phyloP scores from a whole-genome alignment of 2,113 vertebrate species.

The Gallinago jamesoni region DNA sequence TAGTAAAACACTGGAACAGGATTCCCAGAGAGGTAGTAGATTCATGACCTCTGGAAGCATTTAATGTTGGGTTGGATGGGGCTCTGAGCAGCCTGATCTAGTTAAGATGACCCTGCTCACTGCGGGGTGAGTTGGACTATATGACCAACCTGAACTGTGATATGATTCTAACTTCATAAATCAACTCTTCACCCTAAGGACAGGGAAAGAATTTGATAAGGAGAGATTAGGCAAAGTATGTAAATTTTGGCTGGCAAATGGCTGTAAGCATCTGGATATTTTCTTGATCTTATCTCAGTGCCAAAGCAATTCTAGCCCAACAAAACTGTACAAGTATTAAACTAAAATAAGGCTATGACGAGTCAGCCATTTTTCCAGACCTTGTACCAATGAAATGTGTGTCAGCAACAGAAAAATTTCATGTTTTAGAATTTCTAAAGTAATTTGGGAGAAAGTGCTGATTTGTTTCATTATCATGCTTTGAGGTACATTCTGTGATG shows the following conservation, averaged over 20 bases:
- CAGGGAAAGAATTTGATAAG: neutral
- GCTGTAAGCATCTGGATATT: neutral
- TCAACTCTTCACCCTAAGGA: neutral
- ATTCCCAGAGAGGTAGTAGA: neutral
- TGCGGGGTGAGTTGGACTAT: neutral
- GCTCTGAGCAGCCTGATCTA: neutral
- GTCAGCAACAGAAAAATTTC: neutral
- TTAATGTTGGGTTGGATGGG: fast-evolving
- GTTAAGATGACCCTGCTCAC: neutral
- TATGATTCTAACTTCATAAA: neutral
- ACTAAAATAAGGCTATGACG: neutral
- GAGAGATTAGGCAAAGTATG: neutral
- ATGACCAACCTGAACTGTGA: neutral
- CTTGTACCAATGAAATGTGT: neutral
- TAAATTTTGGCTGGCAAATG: neutral
- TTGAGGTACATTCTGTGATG: neutral
- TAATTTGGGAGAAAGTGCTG: neutral
- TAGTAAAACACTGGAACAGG: neutral
- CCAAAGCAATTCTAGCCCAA: neutral
- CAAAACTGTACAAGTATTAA: neutral
- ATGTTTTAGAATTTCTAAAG: neutral
- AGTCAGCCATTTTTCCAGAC: neutral
- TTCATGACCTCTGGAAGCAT: neutral
- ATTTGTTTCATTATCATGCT: neutral
- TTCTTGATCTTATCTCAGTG: neutral